A percentile compares a stretch with the other conserved stretches of the same genome.
Conservation (phyloP, 2,797 vertebrate species). For the Meriones psammophilus region DNA sequence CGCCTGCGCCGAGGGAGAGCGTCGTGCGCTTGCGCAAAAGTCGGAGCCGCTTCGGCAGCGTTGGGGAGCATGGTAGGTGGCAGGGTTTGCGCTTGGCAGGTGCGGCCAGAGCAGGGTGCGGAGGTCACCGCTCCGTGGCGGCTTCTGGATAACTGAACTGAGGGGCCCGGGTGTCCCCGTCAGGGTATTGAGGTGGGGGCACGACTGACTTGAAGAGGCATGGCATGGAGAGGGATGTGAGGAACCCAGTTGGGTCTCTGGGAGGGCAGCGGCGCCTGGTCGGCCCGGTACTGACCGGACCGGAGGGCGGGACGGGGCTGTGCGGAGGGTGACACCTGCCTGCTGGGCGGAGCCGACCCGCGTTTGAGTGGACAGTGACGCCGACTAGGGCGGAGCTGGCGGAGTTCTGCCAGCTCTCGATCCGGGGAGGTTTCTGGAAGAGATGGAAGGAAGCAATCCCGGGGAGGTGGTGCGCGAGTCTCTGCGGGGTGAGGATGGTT, state of each 20-base stretch:
- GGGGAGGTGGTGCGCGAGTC: not conserved
- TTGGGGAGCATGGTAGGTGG: constrained; percentile 48
- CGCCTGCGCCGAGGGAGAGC: not conserved
- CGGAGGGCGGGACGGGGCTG: not conserved
- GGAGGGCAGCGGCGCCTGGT: not conserved
- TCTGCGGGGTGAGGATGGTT: not conserved
- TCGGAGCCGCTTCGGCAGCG: not conserved
- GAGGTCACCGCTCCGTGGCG: not conserved
- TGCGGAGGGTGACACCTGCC: not conserved
- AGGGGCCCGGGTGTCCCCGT: not conserved
- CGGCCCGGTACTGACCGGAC: not conserved
- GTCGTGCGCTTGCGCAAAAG: constrained; percentile 17
- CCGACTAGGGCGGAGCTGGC: not conserved
- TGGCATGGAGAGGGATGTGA: not conserved
- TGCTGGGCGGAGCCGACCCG: not conserved
- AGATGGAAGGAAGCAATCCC: not conserved
- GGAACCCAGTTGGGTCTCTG: not conserved
- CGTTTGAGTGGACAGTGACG: not conserved
- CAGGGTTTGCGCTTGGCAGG: not conserved
- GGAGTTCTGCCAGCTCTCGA: not conserved
- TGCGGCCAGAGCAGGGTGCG: not conserved
- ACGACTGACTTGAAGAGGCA: not conserved
- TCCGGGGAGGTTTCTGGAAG: not conserved
- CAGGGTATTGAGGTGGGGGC: not conserved
- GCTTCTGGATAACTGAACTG: not conserved